Evolutionary conservation across 37 sponge, comb jelly and placozoan species (phyloP), one percentile per base, ranked within the genome.

Genomic region (Ianthella basta): DNA sequence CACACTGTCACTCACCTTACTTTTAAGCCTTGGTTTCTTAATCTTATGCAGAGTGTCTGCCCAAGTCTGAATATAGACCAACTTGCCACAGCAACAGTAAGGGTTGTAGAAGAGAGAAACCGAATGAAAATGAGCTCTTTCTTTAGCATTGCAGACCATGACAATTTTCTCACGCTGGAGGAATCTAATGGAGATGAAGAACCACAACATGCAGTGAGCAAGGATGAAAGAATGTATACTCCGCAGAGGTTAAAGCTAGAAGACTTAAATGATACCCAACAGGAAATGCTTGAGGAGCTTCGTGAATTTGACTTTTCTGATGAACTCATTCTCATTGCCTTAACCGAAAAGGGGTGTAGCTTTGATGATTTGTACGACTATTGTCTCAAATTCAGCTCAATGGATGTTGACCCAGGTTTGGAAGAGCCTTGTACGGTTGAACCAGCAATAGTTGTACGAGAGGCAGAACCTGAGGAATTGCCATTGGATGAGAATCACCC

Each of bases 301-400:
- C 70, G 19, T 32, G 70, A 30, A 30, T 2, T 69, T 30, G 70
- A 69, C 29, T 69, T 10, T 30, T 30, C 70, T 10, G 70, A 69
- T 16, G 34, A 69, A 18, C 70, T 34, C 70, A 30, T 69, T 4
- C 34, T 69, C 35, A 18, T 16, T 32, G 70, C 35, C 6, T 30
- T 69, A 30, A 16, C 34, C 1, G 32, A 69, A 30, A 34, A 18
- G 18, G 70, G 70, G 3, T 34, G 34, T 69, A 35, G 34, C 34
- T 69, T 69, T 69, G 70, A 69, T 30, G 70, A n/a, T 30, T 34
- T 69, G 27, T 30, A 69, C 10, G 70, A 24, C 70, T 69, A 69
- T 35, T 69, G 70, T 6, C 33, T 32, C 1, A 69, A 13, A 69
- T 30, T 3, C 18, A 69, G 70, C 33, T 30, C 70, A 69, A 35